These are phyloP conservation scores for Apis cerana DNA, from an alignment of 1,140 invertebrate genomes.

Conservation along the genomic window DNA sequence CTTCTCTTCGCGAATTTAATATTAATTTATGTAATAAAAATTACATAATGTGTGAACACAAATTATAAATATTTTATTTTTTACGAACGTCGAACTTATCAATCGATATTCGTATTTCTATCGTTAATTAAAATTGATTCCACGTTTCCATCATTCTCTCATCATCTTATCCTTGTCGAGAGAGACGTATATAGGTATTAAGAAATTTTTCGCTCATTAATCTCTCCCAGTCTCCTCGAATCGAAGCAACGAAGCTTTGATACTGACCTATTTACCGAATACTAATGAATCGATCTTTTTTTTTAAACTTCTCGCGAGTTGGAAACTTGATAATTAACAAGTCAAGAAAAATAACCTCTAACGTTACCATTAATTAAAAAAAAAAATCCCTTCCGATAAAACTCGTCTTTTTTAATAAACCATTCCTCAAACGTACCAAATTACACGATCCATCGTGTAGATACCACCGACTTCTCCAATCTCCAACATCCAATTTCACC, in stretches of 20 bases:
- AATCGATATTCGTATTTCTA: conserved; percentile 5
- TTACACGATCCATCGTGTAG: neutral
- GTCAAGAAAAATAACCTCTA: neutral
- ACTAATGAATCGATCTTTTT: neutral
- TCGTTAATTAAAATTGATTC: neutral
- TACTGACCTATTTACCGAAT: neutral
- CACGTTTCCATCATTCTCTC: neutral
- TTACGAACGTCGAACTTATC: neutral
- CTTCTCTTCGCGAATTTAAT: neutral
- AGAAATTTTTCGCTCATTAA: neutral
- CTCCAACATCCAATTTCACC: neutral
- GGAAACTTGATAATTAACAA: neutral
- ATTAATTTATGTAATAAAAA: neutral
- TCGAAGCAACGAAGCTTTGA: neutral
- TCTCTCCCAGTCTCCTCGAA: neutral
- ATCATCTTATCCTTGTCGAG: neutral
- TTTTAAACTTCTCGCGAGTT: neutral
- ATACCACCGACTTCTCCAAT: neutral
- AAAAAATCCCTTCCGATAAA: too few species aligned
- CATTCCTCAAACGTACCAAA: neutral
- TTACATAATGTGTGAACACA: neutral
- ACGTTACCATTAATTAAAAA: neutral
- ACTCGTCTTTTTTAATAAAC: too few species aligned
- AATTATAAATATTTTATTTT: too few species aligned
- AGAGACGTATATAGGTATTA: neutral